Evolutionary conservation across 2,888 invertebrate species (phyloP).

Genomic region (Hanleya hanleyi): DNA sequence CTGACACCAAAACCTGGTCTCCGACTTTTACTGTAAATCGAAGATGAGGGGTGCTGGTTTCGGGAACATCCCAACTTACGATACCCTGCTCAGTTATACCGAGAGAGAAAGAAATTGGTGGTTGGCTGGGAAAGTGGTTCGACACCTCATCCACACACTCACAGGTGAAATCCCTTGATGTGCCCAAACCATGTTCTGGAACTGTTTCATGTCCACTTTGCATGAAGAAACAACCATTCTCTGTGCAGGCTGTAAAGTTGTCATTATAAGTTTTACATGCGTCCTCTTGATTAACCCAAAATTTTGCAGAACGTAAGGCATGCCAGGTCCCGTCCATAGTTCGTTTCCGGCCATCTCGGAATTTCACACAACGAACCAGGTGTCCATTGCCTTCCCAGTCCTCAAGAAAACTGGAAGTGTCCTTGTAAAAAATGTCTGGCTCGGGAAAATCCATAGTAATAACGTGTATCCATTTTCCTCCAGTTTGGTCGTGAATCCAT

Average conservation of each 20-base stretch:
- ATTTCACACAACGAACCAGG: conserved; percentile 36
- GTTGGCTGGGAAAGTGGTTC: background rate
- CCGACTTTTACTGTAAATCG: conserved; percentile 38
- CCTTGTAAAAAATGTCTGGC: conserved; percentile 37
- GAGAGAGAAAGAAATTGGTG: background rate
- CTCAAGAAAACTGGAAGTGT: conserved; percentile 46
- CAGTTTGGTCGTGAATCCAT: conserved; percentile 47
- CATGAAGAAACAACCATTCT: conserved; percentile 28
- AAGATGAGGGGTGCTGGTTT: conserved; percentile 44
- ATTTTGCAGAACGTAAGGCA: conserved; percentile 38
- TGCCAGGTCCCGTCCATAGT: conserved; percentile 37
- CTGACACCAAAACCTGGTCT: background rate
- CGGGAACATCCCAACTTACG: conserved; percentile 38
- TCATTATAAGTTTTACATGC: conserved; percentile 35
- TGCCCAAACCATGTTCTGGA: conserved; percentile 15
- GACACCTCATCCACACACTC: conserved; percentile 31
- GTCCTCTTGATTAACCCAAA: conserved; percentile 40
- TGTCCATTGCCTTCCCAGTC: conserved; percentile 50
- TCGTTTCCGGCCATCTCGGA: conserved; percentile 45
- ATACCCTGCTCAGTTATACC: too few species aligned
- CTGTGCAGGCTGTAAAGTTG: conserved; percentile 36
- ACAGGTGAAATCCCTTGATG: conserved; percentile 35
- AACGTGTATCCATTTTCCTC: conserved; percentile 41
- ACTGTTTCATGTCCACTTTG: conserved; percentile 37
- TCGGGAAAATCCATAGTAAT: conserved; percentile 50